A percentile compares a stretch with the other conserved stretches of the same genome.
These are phyloP conservation scores for Myiagra hebetior DNA, from an alignment of 2,113 vertebrate species.

Conservation along the genomic window DNA sequence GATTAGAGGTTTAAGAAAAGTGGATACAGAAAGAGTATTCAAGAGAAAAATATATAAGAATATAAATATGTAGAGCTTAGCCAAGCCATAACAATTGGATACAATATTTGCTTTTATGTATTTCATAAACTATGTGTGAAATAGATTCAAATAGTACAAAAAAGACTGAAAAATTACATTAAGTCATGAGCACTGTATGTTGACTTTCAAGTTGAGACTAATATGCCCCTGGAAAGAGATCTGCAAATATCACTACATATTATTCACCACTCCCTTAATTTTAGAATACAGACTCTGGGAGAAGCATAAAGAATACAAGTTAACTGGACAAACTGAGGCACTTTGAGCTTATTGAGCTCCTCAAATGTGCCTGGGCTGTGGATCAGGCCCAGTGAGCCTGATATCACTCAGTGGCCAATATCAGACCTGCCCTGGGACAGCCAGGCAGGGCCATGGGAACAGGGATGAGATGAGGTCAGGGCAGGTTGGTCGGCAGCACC, in stretches of 20 bases:
- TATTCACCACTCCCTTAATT: background rate
- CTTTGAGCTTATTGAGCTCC: background rate
- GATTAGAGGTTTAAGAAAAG: background rate
- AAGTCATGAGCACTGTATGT: background rate
- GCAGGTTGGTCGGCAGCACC: rapidly evolving
- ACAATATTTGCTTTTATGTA: background rate
- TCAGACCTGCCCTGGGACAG: background rate
- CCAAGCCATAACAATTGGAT: background rate
- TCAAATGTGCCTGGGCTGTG: background rate
- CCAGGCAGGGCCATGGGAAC: rapidly evolving
- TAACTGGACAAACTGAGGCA: background rate
- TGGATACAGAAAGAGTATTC: background rate
- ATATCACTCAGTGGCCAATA: too few relatives aligned
- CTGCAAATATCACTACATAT: background rate
- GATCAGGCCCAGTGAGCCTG: background rate
- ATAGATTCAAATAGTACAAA: background rate
- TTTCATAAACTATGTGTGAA: background rate
- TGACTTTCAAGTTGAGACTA: background rate
- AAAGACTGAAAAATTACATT: background rate
- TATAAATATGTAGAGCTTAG: background rate
- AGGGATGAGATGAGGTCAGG: background rate
- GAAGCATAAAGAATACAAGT: background rate
- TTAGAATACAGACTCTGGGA: background rate
- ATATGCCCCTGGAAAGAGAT: background rate
- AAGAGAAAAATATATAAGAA: background rate